These are phyloP conservation scores for Chromobotia macracanthus DNA, from an alignment of 2,797 vertebrate genomes.

Conservation along the genomic window DNA sequence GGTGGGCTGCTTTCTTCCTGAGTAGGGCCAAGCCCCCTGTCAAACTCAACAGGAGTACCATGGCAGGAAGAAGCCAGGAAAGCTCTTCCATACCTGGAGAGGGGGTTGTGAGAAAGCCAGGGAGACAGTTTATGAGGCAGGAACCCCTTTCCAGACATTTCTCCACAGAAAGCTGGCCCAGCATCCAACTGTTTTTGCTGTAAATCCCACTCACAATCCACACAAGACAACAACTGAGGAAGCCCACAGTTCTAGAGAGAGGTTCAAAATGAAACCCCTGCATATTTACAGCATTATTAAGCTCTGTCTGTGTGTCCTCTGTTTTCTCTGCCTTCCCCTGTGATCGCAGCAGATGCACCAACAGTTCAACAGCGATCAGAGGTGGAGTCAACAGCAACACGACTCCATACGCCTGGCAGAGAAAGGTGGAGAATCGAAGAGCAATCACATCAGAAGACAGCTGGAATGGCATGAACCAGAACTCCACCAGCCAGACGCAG, in stretches of 20 bases:
- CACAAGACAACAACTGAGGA: slow-evolving; percentile 73
- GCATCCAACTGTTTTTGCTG: slow-evolving; percentile 60
- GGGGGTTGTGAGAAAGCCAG: slow-evolving; percentile 63
- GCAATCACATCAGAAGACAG: slow-evolving; percentile 66
- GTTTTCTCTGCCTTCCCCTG: not conserved
- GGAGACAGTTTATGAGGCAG: slow-evolving; percentile 74
- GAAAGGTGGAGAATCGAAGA: slow-evolving; percentile 77
- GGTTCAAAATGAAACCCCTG: not conserved
- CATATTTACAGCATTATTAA: not conserved
- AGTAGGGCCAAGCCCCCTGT: slow-evolving; percentile 37
- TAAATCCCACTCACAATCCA: slow-evolving; percentile 66
- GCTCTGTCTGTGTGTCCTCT: not conserved
- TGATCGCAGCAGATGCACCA: slow-evolving; percentile 55
- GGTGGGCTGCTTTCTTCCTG: not conserved
- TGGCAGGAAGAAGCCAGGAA: slow-evolving; percentile 59
- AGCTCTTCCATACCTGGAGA: slow-evolving; percentile 51
- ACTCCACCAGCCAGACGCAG: slow-evolving; percentile 63
- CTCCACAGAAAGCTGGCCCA: slow-evolving; percentile 60
- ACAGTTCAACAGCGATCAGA: slow-evolving; percentile 71
- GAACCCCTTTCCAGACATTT: slow-evolving; percentile 64
- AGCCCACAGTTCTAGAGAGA: slow-evolving; percentile 56
- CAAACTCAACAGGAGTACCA: slow-evolving; percentile 64
- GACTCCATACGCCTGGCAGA: slow-evolving; percentile 72
- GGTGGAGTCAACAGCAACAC: slow-evolving; percentile 72
- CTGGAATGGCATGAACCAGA: slow-evolving; percentile 59